Base-by-base conservation (phyloP, 2,888 invertebrate genomes). In the Drosophila tanythrix region DNA sequence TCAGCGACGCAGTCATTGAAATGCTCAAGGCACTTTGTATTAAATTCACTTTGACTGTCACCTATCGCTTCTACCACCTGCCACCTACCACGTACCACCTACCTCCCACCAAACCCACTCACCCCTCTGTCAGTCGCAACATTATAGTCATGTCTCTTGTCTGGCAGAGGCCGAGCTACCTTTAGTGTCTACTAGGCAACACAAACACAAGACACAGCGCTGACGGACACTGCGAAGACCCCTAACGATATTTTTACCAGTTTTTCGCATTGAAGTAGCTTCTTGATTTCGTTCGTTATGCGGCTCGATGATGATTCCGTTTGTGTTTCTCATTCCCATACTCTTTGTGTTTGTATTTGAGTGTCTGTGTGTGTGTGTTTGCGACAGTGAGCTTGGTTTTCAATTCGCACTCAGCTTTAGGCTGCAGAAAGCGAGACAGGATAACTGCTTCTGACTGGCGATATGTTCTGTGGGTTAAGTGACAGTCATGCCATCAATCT, bases 31-130 rank as follows among this genome's bases (percentile, higher is more conserved):
- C 79, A 81, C 76, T 83, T 83, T 83, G 74, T 79, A 81, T 83
- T 81, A 81, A 83, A 83, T 83, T 83, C 83, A 83, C 83, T 83
- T 83, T 83, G 79, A 74, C 71, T 77, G 83, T 83, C 81, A 79
- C 81, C 81, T 79, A 83, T 70, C 74, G 69, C 51, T 15, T 33
- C 36, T 2, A 4, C 13, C 50, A 18, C 33, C n/a, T n/a, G 13
- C 25, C 13, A 1, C 18, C 5, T 25, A 8, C n/a, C 50, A 11
- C 31, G 2, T 31, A 11, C 35, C 6, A 15, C 18, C 35, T 11
- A 33, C 7, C 46, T 6, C 25, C 10, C 40, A 18, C 11, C 18
- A 10, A 10, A 11, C 6, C 18, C 10, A 18, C 21, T n/a, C 43
- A 18, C 13, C 10, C 36, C n/a, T 11, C 11, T 6, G 21, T 7